These are phyloP conservation scores for Ditula angustiorana DNA, from an alignment of 2,888 invertebrate species.

Conservation along the genomic window DNA sequence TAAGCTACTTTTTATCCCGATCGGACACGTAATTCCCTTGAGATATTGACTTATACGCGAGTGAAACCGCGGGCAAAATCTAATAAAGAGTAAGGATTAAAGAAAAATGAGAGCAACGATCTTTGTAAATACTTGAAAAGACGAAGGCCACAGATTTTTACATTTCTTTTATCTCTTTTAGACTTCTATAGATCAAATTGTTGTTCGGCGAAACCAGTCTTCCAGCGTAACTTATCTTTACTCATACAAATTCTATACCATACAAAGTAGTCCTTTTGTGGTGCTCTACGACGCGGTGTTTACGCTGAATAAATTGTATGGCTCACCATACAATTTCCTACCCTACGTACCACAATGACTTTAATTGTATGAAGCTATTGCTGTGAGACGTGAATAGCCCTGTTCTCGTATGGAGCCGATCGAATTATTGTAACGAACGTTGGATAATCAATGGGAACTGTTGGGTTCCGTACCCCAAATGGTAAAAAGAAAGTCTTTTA, in stretches of 20 bases:
- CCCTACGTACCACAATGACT: neutral
- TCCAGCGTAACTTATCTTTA: neutral
- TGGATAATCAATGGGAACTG: neutral
- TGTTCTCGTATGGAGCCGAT: neutral
- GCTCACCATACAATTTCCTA: neutral
- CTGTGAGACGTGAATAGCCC: neutral
- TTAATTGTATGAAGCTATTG: neutral
- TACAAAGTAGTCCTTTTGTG: slow-evolving; percentile 5
- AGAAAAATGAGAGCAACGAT: no score
- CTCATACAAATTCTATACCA: neutral
- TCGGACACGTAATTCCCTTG: no score
- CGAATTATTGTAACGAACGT: neutral
- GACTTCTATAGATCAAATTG: neutral
- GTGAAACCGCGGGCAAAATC: no score
- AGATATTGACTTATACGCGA: no score
- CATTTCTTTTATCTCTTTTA: neutral
- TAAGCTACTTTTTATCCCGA: no score
- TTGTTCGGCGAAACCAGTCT: neutral
- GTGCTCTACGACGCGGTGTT: neutral
- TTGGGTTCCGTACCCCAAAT: neutral
- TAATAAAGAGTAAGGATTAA: no score
- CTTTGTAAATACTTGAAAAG: neutral
- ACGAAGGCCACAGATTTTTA: neutral
- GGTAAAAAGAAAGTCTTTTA: neutral
- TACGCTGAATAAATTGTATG: slow-evolving; percentile 1